Percentiles rank a stretch among this genome's conserved stretches.
phyloP scores from a whole-genome alignment of 1,140 invertebrate genomes.

The Gryllus bimaculatus region DNA sequence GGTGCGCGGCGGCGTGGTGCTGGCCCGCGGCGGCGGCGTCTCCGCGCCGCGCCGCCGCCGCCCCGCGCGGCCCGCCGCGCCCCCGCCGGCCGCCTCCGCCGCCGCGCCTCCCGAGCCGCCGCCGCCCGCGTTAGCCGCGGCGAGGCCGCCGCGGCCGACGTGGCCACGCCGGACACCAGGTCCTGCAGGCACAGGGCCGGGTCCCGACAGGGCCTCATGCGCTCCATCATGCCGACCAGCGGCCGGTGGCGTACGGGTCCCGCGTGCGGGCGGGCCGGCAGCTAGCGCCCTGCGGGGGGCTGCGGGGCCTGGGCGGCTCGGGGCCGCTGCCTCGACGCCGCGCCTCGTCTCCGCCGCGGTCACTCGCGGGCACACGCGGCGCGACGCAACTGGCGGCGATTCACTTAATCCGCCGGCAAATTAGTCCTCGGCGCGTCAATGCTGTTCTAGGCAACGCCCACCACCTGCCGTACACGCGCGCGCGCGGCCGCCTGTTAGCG shows the following conservation, averaged over 20 bases:
- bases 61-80: constrained; percentile 31
- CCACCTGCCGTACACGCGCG: no score
- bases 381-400: no score
- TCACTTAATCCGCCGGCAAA: no score
- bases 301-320: no score
- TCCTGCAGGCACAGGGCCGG: constrained; percentile 61
- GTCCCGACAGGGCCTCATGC: constrained; percentile 47
- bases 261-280: neutral
- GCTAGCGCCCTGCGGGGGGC: neutral
- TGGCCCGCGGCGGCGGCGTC: constrained; percentile 28
- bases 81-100: constrained; percentile 20
- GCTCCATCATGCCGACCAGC: constrained; percentile 16
- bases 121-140: constrained; percentile 32
- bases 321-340: no score
- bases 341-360: no score
- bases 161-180: constrained; percentile 45
- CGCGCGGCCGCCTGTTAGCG: neutral
- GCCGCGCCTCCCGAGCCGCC: constrained; percentile 48
- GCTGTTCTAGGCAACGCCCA: no score
- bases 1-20: constrained; percentile 28
- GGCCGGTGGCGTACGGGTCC: neutral
- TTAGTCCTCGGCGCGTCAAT: no score
- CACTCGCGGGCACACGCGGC: no score
- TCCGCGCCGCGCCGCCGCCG: constrained; percentile 28
- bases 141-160: constrained; percentile 22